Base-by-base conservation (phyloP, 2,888 invertebrate genomes). In the Drosophila mimetica region DNA sequence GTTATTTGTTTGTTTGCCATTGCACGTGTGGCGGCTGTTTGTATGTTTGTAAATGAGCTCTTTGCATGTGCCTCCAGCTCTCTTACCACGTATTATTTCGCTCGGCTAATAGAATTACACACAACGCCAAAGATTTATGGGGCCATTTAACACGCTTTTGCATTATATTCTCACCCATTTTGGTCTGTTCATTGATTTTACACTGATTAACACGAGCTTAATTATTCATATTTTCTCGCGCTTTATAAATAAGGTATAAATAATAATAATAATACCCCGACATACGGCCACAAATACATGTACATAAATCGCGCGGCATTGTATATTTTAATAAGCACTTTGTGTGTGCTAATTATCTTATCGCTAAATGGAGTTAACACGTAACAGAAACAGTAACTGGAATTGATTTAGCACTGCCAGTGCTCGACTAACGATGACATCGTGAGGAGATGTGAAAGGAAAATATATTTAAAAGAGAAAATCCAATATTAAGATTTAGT, bases 311-410 rank as follows among this genome's bases (percentile, higher is more conserved):
- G 39, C 41, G 34, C 32, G 46, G 39, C 41, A 63, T 69, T 70
- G 48, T 48, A 36, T 46, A 65, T 77, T 78, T 86, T 78, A 78
- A 86, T 83, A 78, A 70, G 70, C 76, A 78, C 75, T 80, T 82
- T 70, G 61, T 82, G 76, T 79, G 79, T 77, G 80, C 76, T 86
- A 83, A 82, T 86, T 82, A 86, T 80, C 79, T 82, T 82, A 82
- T 77, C 82, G 79, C 76, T 82, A 79, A 70, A 85, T 82, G 63
- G 65, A 75, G 74, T 64, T 74, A 74, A 46, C 71, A 77, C 64
- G 65, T 72, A 80, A 66, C 66, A 51, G 39, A 34, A 37, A 44
- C 53, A 53, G 50, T 54, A 70, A 50, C 59, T 52, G 66, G 66
- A 42, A 59, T 67, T 59, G 51, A 51, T 51, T 59, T 48, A 48